Base-by-base conservation (phyloP, 2,888 invertebrate genomes). In the Luperina testacea region DNA sequence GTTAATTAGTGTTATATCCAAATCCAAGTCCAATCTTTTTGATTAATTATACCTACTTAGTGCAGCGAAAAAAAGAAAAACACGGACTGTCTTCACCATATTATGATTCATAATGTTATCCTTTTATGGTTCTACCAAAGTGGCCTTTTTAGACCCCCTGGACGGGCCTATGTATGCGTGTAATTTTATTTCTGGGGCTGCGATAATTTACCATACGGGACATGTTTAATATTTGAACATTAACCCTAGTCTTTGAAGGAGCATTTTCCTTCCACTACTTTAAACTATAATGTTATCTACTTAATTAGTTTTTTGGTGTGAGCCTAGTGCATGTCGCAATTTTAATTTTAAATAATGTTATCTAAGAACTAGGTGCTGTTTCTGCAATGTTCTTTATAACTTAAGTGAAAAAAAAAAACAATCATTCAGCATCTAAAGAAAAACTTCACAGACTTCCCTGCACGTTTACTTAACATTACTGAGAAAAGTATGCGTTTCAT, bases 171-270 rank as follows among this genome's bases (percentile, higher is more conserved):
- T 82, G 85, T 87, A 87, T 87, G 90, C 89, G 88, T 90, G 90
- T 92, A 89, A 92, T 91, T 90, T 92, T 92, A 91, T 91, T 91
- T 90, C 88, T 87, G 84, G 84, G 87, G 59, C 79, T 80, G 83
- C 87, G 84, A 90, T 91, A 89, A 91, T 90, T 90, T 88, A 82
- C 87, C 84, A 81, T 83, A 83, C 71, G 89, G 84, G 87, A 88
- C 86, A 87, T 89, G 85, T 90, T 89, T 90, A 89, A 89, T 90
- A 91, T 91, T 89, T 91, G 86, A 87, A 89, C 86, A 90, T 88
- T 86, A 88, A 88, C 81, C 78, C 78, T 82, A 79, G 78, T 82
- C 81, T 75, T 78, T 82, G 80, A 79, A 83, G 85, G 77, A 73
- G 78, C 73, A 84, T 83, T 81, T 82, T 69, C 64, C 73, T 76